Percentiles rank a stretch among this genome's conserved stretches.
phyloP scores from a whole-genome alignment of 2,888 invertebrate genomes.

The Yponomeuta cagnagella region DNA sequence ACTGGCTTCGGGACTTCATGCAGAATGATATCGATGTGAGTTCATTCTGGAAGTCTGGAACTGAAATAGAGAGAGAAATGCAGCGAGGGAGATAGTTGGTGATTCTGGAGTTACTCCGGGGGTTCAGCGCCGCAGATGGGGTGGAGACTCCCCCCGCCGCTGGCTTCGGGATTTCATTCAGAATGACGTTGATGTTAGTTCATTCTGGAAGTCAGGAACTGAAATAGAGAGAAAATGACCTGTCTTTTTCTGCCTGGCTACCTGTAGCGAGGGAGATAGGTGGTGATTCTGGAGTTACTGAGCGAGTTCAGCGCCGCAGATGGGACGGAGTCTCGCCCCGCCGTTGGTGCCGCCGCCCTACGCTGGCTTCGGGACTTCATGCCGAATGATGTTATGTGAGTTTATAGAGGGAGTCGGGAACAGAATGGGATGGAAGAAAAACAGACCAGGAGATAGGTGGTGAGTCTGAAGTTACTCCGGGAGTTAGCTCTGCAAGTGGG shows the following conservation, averaged over 20 bases:
- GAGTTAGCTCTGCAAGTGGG: slow-evolving; percentile 81
- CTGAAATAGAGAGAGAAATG: too few species aligned
- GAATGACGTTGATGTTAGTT: too few species aligned
- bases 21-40: slow-evolving; percentile 28
- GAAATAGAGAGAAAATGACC: too few species aligned
- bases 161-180: too few species aligned
- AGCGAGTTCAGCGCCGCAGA: slow-evolving; percentile 83
- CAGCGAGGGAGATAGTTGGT: too few species aligned
- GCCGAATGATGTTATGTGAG: slow-evolving; percentile 19
- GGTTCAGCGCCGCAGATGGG: too few species aligned
- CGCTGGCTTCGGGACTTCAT: slow-evolving; percentile 73
- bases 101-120: too few species aligned
- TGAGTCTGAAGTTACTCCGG: slow-evolving; percentile 80
- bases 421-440: too few species aligned
- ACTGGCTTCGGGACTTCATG: slow-evolving; percentile 72
- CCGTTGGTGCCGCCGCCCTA: slow-evolving; percentile 64
- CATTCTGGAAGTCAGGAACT: too few species aligned
- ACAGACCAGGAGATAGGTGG: too few species aligned
- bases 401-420: too few species aligned
- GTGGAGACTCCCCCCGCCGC: too few species aligned
- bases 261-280: not conserved
- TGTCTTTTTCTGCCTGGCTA: not conserved
- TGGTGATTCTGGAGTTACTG: slow-evolving; percentile 73
- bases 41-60: not conserved
- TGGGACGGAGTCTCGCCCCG: slow-evolving; percentile 70